A percentile compares a stretch with the other conserved stretches of the same genome.
Conservation (phyloP, 1,140 invertebrate species). For the Neodiprion lecontei region DNA sequence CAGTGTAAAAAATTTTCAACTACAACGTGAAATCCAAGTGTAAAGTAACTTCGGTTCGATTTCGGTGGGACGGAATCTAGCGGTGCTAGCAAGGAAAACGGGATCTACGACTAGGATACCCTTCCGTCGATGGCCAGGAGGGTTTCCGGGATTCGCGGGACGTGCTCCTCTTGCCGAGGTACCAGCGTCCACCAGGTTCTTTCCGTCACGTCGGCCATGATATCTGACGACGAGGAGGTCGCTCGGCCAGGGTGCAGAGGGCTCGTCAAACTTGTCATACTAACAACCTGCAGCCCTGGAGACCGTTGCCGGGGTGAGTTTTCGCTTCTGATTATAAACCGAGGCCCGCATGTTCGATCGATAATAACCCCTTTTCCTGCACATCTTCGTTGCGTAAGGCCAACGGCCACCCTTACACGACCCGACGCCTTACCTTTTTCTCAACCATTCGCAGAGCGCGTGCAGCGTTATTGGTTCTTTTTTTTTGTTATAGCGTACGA, state of each 20-base stretch:
- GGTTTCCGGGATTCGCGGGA: conserved; percentile 63
- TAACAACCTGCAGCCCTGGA: conserved; percentile 44
- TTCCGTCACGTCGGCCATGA: conserved; percentile 48
- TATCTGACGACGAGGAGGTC: background rate
- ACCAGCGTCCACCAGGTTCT: conserved; percentile 70
- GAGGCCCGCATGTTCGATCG: conserved; percentile 22
- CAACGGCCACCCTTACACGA: background rate
- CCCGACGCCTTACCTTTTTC: background rate
- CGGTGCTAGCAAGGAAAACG: no score
- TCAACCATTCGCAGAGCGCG: background rate
- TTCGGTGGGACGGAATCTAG: no score
- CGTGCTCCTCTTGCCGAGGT: conserved; percentile 55
- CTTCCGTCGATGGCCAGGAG: conserved; percentile 66
- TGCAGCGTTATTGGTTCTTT: no score
- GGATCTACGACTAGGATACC: conserved; percentile 49
- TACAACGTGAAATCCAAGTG: no score
- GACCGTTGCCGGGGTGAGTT: conserved; percentile 48
- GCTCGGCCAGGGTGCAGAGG: background rate
- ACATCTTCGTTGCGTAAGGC: background rate
- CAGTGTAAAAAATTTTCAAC: no score
- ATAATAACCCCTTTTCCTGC: conserved; percentile 31
- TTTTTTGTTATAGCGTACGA: no score
- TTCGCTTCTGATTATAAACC: conserved; percentile 23
- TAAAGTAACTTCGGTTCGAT: no score
- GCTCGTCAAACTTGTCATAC: background rate